Base-by-base conservation (phyloP, 2,113 vertebrate genomes). In the Penelope pileata region DNA sequence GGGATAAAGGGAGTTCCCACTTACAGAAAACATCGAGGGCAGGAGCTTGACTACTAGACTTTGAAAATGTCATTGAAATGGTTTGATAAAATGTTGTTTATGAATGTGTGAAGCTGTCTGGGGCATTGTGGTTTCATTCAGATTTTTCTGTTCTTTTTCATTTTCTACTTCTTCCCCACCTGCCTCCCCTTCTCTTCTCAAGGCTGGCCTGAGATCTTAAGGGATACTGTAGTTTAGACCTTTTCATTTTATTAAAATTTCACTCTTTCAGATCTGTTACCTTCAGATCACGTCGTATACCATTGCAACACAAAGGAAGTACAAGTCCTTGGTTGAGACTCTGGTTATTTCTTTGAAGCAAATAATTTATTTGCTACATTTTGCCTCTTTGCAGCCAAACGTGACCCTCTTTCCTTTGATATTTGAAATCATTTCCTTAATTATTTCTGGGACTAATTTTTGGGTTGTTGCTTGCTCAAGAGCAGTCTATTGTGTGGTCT, bases 361-460 rank as follows among this genome's bases (percentile, higher is more conserved):
- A 58, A 54, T 4, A 43, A 64, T 2, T 84, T 48, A 78, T 78
- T 93, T 93, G 38, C 30, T 85, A 0, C 68, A 43, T 83, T 92
- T 82, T 79, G 7, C 9, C 11, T 83, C 16, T 91, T 60, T 53
- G 48, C 81, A 68, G 43, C 27, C 42, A 79, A 66, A 89, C 21
- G 40, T 5, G 2, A 38, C 92, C 53, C 21, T 86, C 38, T 91
- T 75, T 74, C n/a, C 30, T 89, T 69, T 92, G 22, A 45, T 76
- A 85, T 73, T 83, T 93, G n/a, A 89, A 91, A 76, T 29, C 0
- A 73, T 79, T 87, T 91, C 12, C 42, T 73, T 68, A 82, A 36
- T 84, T 89, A 72, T 79, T 94, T 87, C 62, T 91, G 74, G 27
- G 70, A 47, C 53, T 90, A 90, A 73, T 85, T 86, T 79, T 91